Evolutionary conservation across 1,140 invertebrate species (phyloP), one percentile per base, ranked within the genome.

Genomic region (Habropoda laboriosa): DNA sequence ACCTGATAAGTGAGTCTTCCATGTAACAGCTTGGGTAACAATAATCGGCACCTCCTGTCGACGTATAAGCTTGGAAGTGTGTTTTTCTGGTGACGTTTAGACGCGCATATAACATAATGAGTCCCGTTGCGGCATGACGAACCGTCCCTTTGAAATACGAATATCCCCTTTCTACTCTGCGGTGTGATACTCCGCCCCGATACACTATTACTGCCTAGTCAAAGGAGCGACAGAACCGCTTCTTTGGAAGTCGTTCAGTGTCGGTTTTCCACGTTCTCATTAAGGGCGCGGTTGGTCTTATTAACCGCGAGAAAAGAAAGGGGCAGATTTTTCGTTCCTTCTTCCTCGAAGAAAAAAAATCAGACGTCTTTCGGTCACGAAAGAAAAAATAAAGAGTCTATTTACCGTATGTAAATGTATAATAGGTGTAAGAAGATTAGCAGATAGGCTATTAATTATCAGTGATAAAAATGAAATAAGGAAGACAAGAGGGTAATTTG

Each of bases 71-170:
- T 24, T n/a, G 51, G 42, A 49, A 49, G 42, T n/a, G 5, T 79
- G 49, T 66, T 81, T 24, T 81, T 72, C 60, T 58, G 6, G 16
- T 40, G 42, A 66, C 75, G 51, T 72, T 81, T 79, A 72, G 75
- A 16, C 49, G 35, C 32, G 35, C 32, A 57, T 53, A 82, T 66
- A 82, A 80, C 78, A 81, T 87, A 87, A 87, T 77, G 86, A 86
- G 75, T 61, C 79, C 66, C 61, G 81, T 68, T 21, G 61, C 86
- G 85, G 82, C 80, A 53, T 64, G 55, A 71, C 68, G 67, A 66
- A 32, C 75, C 58, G 78, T 72, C 78, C 80, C 87, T 88, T 88
- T 88, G 87, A 88, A 88, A 88, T 88, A 85, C 61, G 87, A 88
- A 86, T 79, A 86, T 64, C 49, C 72, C 63, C 63, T 74, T 76